Percentiles rank a stretch among this genome's conserved stretches.
Evolutionary conservation across 2,113 vertebrate species (phyloP).

Genomic region (Cryptotis parvus): DNA sequence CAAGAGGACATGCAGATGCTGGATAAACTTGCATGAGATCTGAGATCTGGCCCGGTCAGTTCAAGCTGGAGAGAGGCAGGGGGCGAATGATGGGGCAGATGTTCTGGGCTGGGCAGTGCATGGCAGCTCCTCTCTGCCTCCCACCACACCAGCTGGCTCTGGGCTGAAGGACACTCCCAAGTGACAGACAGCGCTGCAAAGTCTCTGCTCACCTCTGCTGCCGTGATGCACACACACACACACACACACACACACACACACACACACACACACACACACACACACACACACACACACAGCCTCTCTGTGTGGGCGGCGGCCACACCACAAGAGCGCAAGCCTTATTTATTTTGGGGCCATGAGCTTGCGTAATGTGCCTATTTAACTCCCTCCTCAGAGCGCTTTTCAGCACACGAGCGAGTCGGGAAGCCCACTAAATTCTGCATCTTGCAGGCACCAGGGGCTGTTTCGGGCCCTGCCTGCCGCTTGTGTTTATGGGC

Average conservation of each 20-base stretch:
- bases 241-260: no score
- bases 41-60: no score
- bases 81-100: no score
- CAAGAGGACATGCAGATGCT: neutral
- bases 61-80: no score
- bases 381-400: conserved; percentile 78
- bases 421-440: conserved; percentile 77
- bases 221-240: no score
- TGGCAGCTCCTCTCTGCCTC: neutral
- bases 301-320: conserved; percentile 54
- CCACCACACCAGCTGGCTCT: neutral
- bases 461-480: conserved; percentile 64
- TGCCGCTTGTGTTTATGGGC: conserved; percentile 73
- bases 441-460: conserved; percentile 70
- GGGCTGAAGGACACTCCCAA: conserved; percentile 25
- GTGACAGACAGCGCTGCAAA: neutral
- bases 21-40: no score
- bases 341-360: conserved; percentile 77
- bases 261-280: no score
- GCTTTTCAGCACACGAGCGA: conserved; percentile 74
- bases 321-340: conserved; percentile 47
- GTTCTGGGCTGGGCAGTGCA: no score
- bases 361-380: conserved; percentile 79
- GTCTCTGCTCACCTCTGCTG: conserved; percentile 7
- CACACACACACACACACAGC: no score